phyloP scores from a whole-genome alignment of 1,140 invertebrate genomes.

The Drosophila kikkawai region DNA sequence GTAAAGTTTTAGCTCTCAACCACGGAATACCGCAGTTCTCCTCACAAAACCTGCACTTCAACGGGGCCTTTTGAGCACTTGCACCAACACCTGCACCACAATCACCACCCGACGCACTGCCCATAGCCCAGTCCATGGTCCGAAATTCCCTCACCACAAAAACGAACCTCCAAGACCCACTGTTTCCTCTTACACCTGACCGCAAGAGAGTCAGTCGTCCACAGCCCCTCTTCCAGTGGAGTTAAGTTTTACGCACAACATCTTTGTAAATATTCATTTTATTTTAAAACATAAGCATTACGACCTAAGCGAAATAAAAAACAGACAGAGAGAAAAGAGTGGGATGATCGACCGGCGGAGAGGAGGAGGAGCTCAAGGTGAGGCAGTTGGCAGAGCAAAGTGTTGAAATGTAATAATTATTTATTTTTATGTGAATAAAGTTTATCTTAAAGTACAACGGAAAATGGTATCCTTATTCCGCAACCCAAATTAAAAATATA shows the following conservation, averaged over 20 bases:
- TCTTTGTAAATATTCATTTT: conserved; percentile 78
- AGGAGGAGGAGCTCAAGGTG: conserved; percentile 36
- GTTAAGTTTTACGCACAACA: conserved; percentile 70
- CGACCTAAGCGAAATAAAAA: conserved; percentile 50
- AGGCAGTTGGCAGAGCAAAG: conserved; percentile 42
- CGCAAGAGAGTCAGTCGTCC: conserved; percentile 27
- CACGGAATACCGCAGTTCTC: conserved; percentile 86
- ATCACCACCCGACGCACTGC: conserved; percentile 36
- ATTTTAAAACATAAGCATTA: conserved; percentile 67
- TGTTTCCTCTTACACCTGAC: conserved; percentile 33
- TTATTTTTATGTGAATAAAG: conserved; percentile 82
- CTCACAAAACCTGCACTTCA: conserved; percentile 80
- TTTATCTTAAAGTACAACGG: conserved; percentile 71
- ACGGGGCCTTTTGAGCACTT: conserved; percentile 75
- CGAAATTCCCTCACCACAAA: conserved; percentile 28
- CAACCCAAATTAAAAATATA: not conserved
- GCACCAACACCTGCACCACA: conserved; percentile 55
- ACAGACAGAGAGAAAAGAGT: conserved; percentile 10
- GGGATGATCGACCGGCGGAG: conserved; percentile 22
- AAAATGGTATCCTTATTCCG: not conserved
- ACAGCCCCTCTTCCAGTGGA: conserved; percentile 36
- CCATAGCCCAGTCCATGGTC: conserved; percentile 17
- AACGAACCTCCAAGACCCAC: conserved; percentile 38
- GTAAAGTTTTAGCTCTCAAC: conserved; percentile 91
- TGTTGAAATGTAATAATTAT: conserved; percentile 80